Conservation (phyloP, 2,888 invertebrate species). For the Ichneumon xanthorius region DNA sequence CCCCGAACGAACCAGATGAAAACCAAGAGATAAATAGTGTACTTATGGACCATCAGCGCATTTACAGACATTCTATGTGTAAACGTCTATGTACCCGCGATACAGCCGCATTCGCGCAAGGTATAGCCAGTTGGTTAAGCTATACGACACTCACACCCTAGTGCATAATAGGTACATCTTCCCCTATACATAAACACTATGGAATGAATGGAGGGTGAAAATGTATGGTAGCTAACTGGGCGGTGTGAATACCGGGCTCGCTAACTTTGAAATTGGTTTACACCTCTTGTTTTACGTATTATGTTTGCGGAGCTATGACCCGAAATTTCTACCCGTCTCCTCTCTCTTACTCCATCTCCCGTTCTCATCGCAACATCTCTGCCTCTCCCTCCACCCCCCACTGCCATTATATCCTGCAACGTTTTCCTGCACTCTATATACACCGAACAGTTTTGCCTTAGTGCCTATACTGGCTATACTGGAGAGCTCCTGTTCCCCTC, state of each 20-base stretch:
- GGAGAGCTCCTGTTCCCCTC: constrained; percentile 22
- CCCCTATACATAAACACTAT: neutral
- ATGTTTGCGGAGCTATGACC: constrained; percentile 71
- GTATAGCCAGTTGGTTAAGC: neutral
- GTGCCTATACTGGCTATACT: constrained; percentile 47
- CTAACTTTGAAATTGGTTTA: constrained; percentile 73
- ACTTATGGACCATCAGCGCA: constrained; percentile 14
- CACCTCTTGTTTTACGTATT: constrained; percentile 73
- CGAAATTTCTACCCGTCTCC: constrained; percentile 66
- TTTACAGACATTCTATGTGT: neutral
- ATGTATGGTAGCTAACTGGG: constrained; percentile 28
- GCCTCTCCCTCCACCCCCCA: neutral
- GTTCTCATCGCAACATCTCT: constrained; percentile 45
- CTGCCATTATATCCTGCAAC: constrained; percentile 1
- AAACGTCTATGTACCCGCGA: neutral
- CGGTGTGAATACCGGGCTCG: constrained; percentile 16
- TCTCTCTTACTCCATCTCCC: constrained; percentile 32
- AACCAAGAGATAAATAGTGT: constrained; percentile 16
- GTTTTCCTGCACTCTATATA: constrained; percentile 43
- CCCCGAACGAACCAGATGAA: neutral
- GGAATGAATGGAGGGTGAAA: constrained; percentile 21
- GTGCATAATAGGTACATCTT: neutral
- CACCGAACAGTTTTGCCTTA: constrained; percentile 66
- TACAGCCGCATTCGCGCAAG: constrained; percentile 13
- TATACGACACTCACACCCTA: neutral